Conservation (phyloP, 2,113 vertebrate species). For the Serinus canaria region DNA sequence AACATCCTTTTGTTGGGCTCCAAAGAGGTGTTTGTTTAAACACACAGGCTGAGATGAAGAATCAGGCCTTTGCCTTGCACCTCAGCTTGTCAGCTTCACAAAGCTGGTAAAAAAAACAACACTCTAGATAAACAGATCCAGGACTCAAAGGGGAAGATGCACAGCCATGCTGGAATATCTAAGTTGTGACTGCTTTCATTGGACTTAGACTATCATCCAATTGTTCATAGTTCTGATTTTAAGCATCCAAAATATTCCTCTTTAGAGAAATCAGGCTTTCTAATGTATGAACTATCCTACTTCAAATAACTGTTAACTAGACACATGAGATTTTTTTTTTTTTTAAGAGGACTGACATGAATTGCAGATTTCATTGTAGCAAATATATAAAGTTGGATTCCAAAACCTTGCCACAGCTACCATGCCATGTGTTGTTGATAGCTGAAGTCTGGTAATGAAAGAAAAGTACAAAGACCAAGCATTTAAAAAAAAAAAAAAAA, state of each 20-base stretch:
- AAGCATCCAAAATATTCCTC: background rate
- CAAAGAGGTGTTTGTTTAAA: background rate
- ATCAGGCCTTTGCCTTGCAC: background rate
- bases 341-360: background rate
- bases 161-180: background rate
- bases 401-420: background rate
- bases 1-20: background rate
- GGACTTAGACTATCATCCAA: background rate
- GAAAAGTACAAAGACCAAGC: background rate
- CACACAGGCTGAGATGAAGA: background rate
- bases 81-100: background rate
- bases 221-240: background rate
- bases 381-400: background rate
- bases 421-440: background rate
- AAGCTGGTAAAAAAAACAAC: background rate
- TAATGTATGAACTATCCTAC: background rate
- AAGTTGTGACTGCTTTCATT: background rate
- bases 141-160: background rate
- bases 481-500: background rate
- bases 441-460: background rate
- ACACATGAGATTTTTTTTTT: background rate
- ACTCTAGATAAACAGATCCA: fast-evolving
- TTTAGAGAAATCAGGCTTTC: background rate
- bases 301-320: background rate
- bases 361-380: background rate